phyloP scores from a whole-genome alignment of 2,888 invertebrate species.

The Drosophila neonasuta region DNA sequence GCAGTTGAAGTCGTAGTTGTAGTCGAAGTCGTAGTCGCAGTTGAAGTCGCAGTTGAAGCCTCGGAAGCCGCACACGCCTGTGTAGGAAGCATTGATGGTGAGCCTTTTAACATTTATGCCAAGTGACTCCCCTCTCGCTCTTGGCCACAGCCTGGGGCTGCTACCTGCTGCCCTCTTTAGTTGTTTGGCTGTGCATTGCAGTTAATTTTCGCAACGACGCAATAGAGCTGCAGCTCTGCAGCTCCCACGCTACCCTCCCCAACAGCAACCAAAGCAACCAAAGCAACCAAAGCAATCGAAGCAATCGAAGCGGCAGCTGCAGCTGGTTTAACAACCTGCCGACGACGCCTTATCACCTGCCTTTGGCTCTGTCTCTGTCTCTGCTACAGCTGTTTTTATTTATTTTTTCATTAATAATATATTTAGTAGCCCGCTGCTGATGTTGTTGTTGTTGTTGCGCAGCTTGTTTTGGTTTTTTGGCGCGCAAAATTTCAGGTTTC shows the following conservation, averaged over 20 bases:
- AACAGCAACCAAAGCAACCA: slow-evolving; percentile 24
- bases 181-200: slow-evolving; percentile 44
- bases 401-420: slow-evolving; percentile 37
- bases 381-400: slow-evolving; percentile 42
- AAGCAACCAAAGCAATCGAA: not conserved
- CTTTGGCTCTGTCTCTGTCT: slow-evolving; percentile 17
- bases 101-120: slow-evolving; percentile 72
- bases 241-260: slow-evolving; percentile 58
- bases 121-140: slow-evolving; percentile 20
- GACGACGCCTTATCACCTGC: slow-evolving; percentile 61
- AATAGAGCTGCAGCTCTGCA: slow-evolving; percentile 56
- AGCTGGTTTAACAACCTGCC: slow-evolving; percentile 71
- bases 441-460: slow-evolving; percentile 29
- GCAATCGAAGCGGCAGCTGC: slow-evolving; percentile 27
- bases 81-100: slow-evolving; percentile 61
- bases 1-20: not conserved
- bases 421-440: slow-evolving; percentile 35
- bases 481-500: slow-evolving; percentile 57
- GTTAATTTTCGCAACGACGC: slow-evolving; percentile 77
- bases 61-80: slow-evolving; percentile 54
- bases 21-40: slow-evolving; percentile 21
- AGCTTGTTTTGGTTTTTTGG: slow-evolving; percentile 50
- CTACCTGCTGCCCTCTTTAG: slow-evolving; percentile 13
- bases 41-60: slow-evolving; percentile 23
- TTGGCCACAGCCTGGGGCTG: not conserved